Base-by-base conservation (phyloP, 2,888 invertebrate genomes). In the Coelogynopora nodosa region DNA sequence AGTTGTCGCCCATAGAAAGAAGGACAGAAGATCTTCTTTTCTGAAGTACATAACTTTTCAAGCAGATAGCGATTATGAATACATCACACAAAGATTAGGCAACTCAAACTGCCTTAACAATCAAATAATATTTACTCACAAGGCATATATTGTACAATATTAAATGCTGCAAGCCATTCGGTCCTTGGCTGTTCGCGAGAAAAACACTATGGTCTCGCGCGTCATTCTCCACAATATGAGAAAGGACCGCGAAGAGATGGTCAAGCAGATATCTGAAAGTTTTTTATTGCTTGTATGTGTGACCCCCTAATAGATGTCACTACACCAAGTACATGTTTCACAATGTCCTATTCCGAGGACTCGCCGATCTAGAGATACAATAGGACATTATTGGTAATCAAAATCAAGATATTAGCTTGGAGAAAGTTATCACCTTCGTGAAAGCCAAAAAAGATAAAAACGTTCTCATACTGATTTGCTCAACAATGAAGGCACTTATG, bases 251-350 rank as follows among this genome's bases (percentile, higher is more conserved):
- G 88, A 88, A 26, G 89, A 89, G 67, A 85, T 0, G 89, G 89
- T 18, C 89, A 89, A 81, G 89, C 89, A 0, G 30, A 84, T 18
- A 84, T 89, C 0, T 89, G 89, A 83, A 89, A 88, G 30, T 10
- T 82, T n/a, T 5, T 30, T n/a, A 29, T 82, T 28, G 30, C 2
- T 1, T 82, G 82, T n/a, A 23, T 2, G 27, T 82, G 82, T 30
- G 30, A 13, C 27, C 74, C 74, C 23, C 18, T 26, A 74, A 23
- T 26, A 23, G 74, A 74, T 74, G 88, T 88, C 31, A 88, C 83
- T 88, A 87, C 80, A 31, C 67, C 5, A 67, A 87, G 0, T 13
- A 30, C n/a, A 67, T 31, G 67, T 2, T 84, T 26, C 27, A 80
- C 5, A 23, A 84, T 67, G 67, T 27, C 84, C 84, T 84, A 13